phyloP scores from a whole-genome alignment of 2,113 vertebrate species.

The Hymenochirus boettgeri region DNA sequence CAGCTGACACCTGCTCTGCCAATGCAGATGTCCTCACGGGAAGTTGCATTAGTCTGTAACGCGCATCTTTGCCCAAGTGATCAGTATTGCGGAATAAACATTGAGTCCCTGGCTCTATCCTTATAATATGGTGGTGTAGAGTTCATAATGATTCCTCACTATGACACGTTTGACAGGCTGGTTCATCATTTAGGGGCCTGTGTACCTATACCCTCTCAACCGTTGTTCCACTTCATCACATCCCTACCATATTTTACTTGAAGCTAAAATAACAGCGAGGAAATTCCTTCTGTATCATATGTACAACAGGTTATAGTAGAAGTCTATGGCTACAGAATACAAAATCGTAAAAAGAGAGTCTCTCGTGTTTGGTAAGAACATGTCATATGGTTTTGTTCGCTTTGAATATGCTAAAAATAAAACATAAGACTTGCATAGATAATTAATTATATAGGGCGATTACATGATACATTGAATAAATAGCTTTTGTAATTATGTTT shows the following conservation, averaged over 20 bases:
- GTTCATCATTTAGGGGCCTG: conserved; percentile 53
- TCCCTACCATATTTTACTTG: conserved; percentile 59
- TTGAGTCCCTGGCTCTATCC: conserved; percentile 41
- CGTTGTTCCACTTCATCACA: conserved; percentile 50
- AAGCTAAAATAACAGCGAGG: conserved; percentile 56
- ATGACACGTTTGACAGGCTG: conserved; percentile 64
- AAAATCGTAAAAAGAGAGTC: conserved; percentile 53
- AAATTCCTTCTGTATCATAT: conserved; percentile 44
- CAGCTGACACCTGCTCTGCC: conserved; percentile 60
- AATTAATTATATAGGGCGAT: too few species aligned
- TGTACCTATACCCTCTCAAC: conserved; percentile 64
- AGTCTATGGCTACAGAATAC: conserved; percentile 47
- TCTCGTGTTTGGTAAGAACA: conserved; percentile 61
- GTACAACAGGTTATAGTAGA: conserved; percentile 56
- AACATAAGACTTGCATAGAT: too few species aligned
- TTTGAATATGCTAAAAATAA: too few species aligned
- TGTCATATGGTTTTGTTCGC: too few species aligned
- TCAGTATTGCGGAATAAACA: conserved; percentile 56
- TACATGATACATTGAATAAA: too few species aligned
- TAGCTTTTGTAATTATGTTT: too few species aligned
- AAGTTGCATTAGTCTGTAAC: conserved; percentile 61
- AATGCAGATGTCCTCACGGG: conserved; percentile 59
- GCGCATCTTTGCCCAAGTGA: conserved; percentile 52
- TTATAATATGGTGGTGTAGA: background rate
- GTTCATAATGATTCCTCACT: conserved; percentile 53